A percentile compares a stretch with the other conserved stretches of the same genome.
Conservation (phyloP, 2,888 invertebrate species). For the Eustalomyia histrio region DNA sequence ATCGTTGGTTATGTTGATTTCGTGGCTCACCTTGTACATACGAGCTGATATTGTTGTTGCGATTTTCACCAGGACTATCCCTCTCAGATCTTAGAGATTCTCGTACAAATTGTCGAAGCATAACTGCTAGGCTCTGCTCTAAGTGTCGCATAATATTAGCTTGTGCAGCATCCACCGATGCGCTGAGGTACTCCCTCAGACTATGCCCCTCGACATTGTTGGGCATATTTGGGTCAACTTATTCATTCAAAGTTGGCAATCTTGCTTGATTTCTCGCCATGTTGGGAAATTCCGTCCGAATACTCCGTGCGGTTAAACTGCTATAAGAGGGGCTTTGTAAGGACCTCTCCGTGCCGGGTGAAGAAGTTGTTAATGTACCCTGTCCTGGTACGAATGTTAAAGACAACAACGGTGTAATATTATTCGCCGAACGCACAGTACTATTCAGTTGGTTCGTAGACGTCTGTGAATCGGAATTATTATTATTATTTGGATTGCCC, state of each 20-base stretch:
- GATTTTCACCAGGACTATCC: neutral
- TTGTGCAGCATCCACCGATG: conserved; percentile 16
- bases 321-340: neutral
- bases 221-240: neutral
- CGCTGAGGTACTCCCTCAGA: conserved; percentile 1
- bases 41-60: neutral
- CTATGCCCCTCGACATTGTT: neutral
- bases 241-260: neutral
- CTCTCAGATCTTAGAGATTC: neutral
- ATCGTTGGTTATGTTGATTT: too few relatives aligned
- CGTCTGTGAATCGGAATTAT: too few relatives aligned
- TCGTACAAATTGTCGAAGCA: neutral
- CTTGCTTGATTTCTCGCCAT: too few relatives aligned
- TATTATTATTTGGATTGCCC: too few relatives aligned
- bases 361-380: neutral
- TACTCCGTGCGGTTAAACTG: neutral
- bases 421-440: too few relatives aligned
- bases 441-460: too few relatives aligned
- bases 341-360: neutral
- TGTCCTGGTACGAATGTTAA: neutral
- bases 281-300: too few relatives aligned
- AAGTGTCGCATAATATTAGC: neutral
- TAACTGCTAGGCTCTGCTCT: neutral
- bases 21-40: neutral
- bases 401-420: neutral